Percentiles rank a stretch among this genome's conserved stretches.
Conservation (phyloP, 2,797 vertebrate species). For the Sternotherus odoratus region DNA sequence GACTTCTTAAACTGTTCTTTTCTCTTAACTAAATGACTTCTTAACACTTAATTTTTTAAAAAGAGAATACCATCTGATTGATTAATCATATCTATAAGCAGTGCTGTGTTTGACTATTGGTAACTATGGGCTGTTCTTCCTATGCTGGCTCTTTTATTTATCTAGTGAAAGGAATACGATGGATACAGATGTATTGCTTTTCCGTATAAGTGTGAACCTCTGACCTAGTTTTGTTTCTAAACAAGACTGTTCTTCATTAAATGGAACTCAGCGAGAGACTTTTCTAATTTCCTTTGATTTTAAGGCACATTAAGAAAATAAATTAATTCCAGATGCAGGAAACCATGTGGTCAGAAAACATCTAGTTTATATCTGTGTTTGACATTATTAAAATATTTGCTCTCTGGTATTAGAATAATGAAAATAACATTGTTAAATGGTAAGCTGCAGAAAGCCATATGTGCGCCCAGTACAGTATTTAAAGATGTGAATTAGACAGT, state of each 20-base stretch:
- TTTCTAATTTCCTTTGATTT: slow-evolving; percentile 67
- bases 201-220: slow-evolving; percentile 25
- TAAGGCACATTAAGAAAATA: slow-evolving; percentile 54
- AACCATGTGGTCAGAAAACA: slow-evolving; percentile 51
- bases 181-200: not conserved
- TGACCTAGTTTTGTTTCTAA: slow-evolving; percentile 45
- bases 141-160: slow-evolving; percentile 42
- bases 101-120: rapidly evolving
- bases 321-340: slow-evolving; percentile 66
- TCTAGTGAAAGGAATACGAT: slow-evolving; percentile 8
- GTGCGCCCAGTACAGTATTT: slow-evolving; percentile 8
- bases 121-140: not conserved
- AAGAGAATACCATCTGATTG: slow-evolving; percentile 7
- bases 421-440: slow-evolving; percentile 25
- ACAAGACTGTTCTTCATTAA: slow-evolving; percentile 54
- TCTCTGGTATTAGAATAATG: not conserved
- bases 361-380: slow-evolving; percentile 39
- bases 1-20: slow-evolving; percentile 14
- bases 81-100: not conserved
- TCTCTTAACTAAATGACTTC: not conserved
- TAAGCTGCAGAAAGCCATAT: slow-evolving; percentile 29
- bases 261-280: slow-evolving; percentile 4
- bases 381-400: slow-evolving; percentile 37
- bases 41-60: not conserved
- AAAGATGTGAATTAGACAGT: slow-evolving; percentile 19